Base-by-base conservation (phyloP, 2,797 vertebrate species). In the Catharus ustulatus region DNA sequence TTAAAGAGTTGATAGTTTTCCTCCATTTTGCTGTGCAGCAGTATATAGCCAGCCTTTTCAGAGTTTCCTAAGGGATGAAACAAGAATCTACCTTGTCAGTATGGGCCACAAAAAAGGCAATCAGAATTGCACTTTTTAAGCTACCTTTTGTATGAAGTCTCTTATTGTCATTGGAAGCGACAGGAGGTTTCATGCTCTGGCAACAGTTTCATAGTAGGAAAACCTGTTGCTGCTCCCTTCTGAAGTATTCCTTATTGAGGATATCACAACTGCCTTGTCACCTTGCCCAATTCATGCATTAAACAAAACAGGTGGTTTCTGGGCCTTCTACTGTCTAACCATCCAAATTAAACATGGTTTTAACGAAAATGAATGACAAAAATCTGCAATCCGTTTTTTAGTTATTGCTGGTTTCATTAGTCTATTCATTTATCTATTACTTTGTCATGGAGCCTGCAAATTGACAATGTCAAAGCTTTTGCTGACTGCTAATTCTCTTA, bases 391-490 rank as follows among this genome's bases (percentile, higher is more conserved):
- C 27, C 19, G 2, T 22, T 88, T 84, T 73, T 87, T 59, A 11
- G 52, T 52, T 89, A 81, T 91, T 96, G 82, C 82, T 94, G 81
- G 88, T 57, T 87, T 66, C 43, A 80, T 77, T 78, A 77, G 79
- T 95, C 91, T 90, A 54, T 67, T 92, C 34, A 69, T 97, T 98
- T 97, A 97, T 97, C 89, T 98, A 97, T 98, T 95, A 98, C 97
- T 97, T 94, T 97, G 92, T 88, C 84, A 32, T 49, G 15, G 94
- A 96, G 54, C 27, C 77, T 88, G 68, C 36, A 84, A 93, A 93
- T 55, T 68, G 23, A 95, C 97, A 97, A 97, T 93, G 96, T 98
- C 98, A 98, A 89, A 97, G 96, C 94, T 97, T 98, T 97, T 92
- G 87, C 89, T 94, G 87, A 93, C 85, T 91, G 38, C 26, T 93